phyloP scores from a whole-genome alignment of 2,113 vertebrate species.

The Lipotes vexillifer region DNA sequence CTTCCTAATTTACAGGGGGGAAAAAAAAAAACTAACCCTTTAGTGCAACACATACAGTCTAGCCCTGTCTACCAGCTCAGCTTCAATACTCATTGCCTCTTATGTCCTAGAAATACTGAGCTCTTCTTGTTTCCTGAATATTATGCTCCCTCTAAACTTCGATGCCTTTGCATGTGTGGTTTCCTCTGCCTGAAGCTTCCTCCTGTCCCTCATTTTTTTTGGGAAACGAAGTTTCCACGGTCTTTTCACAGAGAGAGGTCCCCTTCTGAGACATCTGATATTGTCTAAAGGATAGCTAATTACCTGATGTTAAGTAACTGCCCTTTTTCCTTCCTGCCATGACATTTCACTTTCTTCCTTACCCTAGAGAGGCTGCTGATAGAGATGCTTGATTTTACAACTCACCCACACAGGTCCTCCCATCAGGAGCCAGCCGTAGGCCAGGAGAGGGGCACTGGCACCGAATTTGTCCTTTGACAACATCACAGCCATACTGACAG shows the following conservation, averaged over 20 bases:
- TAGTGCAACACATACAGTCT: not conserved
- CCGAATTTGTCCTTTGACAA: conserved; percentile 92
- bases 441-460: conserved; percentile 97
- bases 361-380: not conserved
- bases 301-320: not conserved
- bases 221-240: not conserved
- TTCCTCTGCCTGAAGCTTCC: not conserved
- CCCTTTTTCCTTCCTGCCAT: not conserved
- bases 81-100: not conserved
- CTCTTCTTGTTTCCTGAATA: not conserved
- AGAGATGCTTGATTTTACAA: not conserved
- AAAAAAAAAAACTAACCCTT: too few species aligned
- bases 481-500: conserved; percentile 97
- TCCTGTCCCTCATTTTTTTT: not conserved
- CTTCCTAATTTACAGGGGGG: not conserved
- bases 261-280: not conserved
- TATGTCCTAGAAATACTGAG: not conserved
- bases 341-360: not conserved
- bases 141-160: not conserved
- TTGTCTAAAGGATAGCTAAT: not conserved
- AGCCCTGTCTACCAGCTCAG: not conserved
- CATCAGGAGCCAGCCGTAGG: conserved; percentile 92
- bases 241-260: not conserved
- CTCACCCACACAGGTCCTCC: conserved; percentile 95
- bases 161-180: not conserved